These are phyloP conservation scores for Laspeyria flexula DNA, from an alignment of 2,888 invertebrate species.

Conservation along the genomic window DNA sequence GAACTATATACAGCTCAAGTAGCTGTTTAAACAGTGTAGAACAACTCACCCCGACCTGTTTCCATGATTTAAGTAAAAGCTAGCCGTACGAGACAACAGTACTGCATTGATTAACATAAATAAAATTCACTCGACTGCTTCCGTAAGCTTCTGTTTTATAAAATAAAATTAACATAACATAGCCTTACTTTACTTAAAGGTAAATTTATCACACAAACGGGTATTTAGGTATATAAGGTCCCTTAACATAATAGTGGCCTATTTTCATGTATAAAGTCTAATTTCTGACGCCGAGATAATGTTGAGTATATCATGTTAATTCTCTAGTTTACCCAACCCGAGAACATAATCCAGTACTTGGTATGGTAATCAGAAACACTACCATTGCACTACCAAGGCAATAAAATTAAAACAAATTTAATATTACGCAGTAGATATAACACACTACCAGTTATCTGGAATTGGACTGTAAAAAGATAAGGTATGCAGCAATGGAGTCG, in stretches of 20 bases:
- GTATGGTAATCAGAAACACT: too few relatives aligned
- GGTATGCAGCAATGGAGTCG: constrained; percentile 66
- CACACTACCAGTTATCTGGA: constrained; percentile 52
- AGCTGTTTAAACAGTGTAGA: constrained; percentile 21
- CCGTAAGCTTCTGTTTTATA: constrained; percentile 17
- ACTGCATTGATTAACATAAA: constrained; percentile 19
- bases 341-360: too few relatives aligned
- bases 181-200: too few relatives aligned
- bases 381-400: too few relatives aligned
- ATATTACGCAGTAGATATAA: constrained; percentile 38
- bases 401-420: constrained; percentile 37
- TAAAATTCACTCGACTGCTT: background rate
- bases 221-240: too few relatives aligned
- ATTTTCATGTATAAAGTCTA: too few relatives aligned
- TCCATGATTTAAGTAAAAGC: constrained; percentile 29
- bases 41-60: constrained; percentile 17
- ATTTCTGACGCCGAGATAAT: too few relatives aligned
- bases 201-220: too few relatives aligned
- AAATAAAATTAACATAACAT: too few relatives aligned
- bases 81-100: constrained; percentile 29
- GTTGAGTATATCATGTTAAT: too few relatives aligned
- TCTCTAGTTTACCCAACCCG: too few relatives aligned
- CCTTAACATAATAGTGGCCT: too few relatives aligned
- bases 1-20: constrained; percentile 27
- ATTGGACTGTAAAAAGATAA: constrained; percentile 68